Percentiles rank a stretch among this genome's conserved stretches.
These are phyloP conservation scores for Loris lydekkerianus DNA, from an alignment of 2,797 vertebrate genomes.

Conservation along the genomic window DNA sequence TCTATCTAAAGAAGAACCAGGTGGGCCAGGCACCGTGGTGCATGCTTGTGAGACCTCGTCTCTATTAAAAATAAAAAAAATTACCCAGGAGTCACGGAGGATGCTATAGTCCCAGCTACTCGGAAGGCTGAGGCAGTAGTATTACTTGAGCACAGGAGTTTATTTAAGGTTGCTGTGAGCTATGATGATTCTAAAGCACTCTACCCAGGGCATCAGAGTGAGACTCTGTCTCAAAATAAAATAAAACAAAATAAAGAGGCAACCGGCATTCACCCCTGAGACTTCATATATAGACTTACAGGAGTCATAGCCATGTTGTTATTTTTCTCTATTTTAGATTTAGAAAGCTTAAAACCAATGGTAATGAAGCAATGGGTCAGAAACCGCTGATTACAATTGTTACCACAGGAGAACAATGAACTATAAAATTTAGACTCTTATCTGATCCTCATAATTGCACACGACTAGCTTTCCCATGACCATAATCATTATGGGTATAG, in stretches of 20 bases:
- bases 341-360: background rate
- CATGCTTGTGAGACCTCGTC: no score
- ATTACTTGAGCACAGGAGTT: no score
- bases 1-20: background rate
- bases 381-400: conserved; percentile 17
- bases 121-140: no score
- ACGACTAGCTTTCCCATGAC: background rate
- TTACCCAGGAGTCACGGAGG: no score
- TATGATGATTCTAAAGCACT: no score
- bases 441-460: background rate
- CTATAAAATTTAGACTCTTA: background rate
- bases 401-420: background rate
- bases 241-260: background rate
- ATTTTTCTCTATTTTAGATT: conserved; percentile 15
- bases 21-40: no score
- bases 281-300: background rate
- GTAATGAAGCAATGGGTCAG: conserved; percentile 7
- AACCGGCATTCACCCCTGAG: background rate
- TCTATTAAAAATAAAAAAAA: no score
- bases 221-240: no score
- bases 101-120: no score
- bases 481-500: background rate
- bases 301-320: background rate
- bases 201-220: no score
- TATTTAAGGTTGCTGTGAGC: no score